Base-by-base conservation (phyloP, 2,888 invertebrate genomes). In the Acanthosepion esculentum region DNA sequence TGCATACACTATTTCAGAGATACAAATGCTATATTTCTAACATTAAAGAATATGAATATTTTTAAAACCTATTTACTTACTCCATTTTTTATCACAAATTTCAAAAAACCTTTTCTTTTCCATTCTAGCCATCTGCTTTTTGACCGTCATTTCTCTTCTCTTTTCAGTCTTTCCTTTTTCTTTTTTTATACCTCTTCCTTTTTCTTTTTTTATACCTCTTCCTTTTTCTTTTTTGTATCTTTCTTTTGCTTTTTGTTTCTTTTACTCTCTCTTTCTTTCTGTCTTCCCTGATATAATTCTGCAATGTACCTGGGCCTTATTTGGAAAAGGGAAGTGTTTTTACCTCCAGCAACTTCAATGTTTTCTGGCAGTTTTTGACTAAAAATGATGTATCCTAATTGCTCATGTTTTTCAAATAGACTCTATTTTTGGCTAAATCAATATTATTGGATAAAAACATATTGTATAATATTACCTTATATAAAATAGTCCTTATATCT, bases 291-390 rank as follows among this genome's bases (percentile, higher is more conserved):
- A 59, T 20, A 59, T 20, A 12, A 33, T 78, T 33, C 78, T 78
- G 78, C n/a, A 78, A 78, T 33, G n/a, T n/a, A 78, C 78, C 78
- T 78, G 78, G n/a, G 78, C 78, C n/a, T 78, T 78, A 78, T n/a
- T 78, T 78, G 78, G n/a, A 78, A 33, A n/a, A n/a, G n/a, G 18
- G 18, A 33, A 10, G 12, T n/a, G 4, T 59, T n/a, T n/a, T n/a
- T 78, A 78, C 78, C n/a, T 78, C 33, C n/a, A n/a, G n/a, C 33
- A n/a, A 78, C 78, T 78, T 78, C 78, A 78, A 78, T 33, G 78
- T 15, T 78, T 78, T 78, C 33, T 78, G 78, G 12, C n/a, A 78
- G 78, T 78, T 78, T 78, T 59, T 59, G n/a, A 15, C n/a, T 78
- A 78, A 78, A 78, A 78, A 78, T 78, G 78, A 78, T n/a, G 10